Evolutionary conservation across 2,888 invertebrate species (phyloP).

Genomic region (Aproaerema taeniolella): DNA sequence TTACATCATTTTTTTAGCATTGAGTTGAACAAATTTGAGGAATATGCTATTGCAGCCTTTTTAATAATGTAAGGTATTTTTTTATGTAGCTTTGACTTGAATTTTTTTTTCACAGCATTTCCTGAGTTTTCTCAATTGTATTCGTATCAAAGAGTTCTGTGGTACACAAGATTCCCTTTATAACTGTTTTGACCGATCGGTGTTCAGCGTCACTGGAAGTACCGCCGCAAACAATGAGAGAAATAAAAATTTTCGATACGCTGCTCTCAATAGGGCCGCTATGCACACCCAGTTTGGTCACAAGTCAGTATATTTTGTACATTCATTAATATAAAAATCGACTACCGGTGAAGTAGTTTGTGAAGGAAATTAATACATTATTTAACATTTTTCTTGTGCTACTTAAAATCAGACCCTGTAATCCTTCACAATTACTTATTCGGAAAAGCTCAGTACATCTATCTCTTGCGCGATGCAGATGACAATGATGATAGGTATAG

Average conservation of each 20-base stretch:
- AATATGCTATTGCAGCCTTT: neutral
- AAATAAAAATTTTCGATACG: constrained; percentile 87
- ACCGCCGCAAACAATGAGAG: constrained; percentile 69
- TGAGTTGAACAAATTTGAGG: too few relatives aligned
- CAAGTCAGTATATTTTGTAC: constrained; percentile 64
- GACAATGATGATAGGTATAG: too few relatives aligned
- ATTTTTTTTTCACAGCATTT: constrained; percentile 83
- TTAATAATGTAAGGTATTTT: neutral
- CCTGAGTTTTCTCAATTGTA: constrained; percentile 91
- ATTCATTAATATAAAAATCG: neutral
- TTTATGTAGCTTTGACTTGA: neutral
- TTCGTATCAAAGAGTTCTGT: constrained; percentile 91
- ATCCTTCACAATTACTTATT: too few relatives aligned
- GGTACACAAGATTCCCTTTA: constrained; percentile 88
- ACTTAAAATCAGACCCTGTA: too few relatives aligned
- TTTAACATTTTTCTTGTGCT: too few relatives aligned
- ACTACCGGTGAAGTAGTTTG: too few relatives aligned
- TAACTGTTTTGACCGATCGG: constrained; percentile 87
- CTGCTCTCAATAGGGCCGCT: constrained; percentile 93
- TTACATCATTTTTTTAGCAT: neutral
- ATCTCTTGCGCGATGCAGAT: too few relatives aligned
- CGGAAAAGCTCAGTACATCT: too few relatives aligned
- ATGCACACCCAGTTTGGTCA: constrained; percentile 92
- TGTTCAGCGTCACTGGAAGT: constrained; percentile 44
- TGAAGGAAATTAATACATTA: too few relatives aligned